phyloP scores from a whole-genome alignment of 2,888 invertebrate species.

The Mycalesis mineus region DNA sequence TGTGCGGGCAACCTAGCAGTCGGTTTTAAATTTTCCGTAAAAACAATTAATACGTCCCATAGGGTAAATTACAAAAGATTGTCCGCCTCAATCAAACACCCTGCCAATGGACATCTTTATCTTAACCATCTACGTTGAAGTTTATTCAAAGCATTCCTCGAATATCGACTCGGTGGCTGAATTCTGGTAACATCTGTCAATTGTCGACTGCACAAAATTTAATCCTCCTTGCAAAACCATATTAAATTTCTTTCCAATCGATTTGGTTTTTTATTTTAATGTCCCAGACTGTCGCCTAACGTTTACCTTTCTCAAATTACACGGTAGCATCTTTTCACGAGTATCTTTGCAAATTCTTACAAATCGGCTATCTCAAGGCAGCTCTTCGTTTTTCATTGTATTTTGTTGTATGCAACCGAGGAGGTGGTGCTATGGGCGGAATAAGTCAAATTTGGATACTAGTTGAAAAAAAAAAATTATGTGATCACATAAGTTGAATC shows the following conservation, averaged over 20 bases:
- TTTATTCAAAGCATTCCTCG: constrained; percentile 43
- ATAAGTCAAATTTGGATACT: constrained; percentile 43
- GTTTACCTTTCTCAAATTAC: constrained; percentile 65
- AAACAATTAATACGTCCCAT: not conserved
- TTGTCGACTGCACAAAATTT: constrained; percentile 73
- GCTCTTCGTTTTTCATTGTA: constrained; percentile 43
- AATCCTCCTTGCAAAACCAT: constrained; percentile 66
- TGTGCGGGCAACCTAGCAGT: too few relatives aligned
- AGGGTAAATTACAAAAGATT: not conserved
- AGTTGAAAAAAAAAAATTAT: not conserved
- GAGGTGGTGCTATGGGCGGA: constrained; percentile 57
- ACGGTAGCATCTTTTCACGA: constrained; percentile 69
- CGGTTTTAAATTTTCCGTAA: not conserved
- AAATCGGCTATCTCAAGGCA: constrained; percentile 52
- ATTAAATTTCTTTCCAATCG: constrained; percentile 73
- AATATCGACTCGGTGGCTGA: constrained; percentile 55
- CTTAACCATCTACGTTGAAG: constrained; percentile 40
- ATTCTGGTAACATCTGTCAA: constrained; percentile 70
- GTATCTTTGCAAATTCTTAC: constrained; percentile 46
- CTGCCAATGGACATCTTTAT: constrained; percentile 31
- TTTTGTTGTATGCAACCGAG: constrained; percentile 32
- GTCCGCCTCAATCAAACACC: not conserved
- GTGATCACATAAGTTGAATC: too few relatives aligned
- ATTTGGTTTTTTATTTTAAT: constrained; percentile 62
- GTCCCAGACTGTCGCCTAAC: constrained; percentile 69